Conservation (phyloP, 2,888 invertebrate species). For the Pyrocoelia pectoralis region DNA sequence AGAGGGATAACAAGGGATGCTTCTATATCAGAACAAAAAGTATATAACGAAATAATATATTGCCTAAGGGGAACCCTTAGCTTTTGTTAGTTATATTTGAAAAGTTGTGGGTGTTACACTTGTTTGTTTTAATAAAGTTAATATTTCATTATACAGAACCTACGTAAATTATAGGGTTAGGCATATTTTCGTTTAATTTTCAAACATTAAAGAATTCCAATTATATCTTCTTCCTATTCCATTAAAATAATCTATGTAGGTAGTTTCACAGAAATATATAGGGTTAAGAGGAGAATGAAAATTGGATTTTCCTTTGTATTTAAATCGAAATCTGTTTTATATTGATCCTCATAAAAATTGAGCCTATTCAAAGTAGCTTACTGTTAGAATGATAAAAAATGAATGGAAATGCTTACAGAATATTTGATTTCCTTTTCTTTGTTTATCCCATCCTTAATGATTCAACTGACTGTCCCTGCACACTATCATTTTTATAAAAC, state of each 20-base stretch:
- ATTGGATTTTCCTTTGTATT: constrained; percentile 3
- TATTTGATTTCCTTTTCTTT: background rate
- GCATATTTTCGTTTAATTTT: too few relatives aligned
- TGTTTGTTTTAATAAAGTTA: background rate
- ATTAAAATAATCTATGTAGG: background rate
- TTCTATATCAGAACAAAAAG: background rate
- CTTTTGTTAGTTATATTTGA: background rate
- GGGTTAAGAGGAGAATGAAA: background rate
- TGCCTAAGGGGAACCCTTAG: background rate
- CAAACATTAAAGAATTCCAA: too few relatives aligned
- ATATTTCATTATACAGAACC: background rate
- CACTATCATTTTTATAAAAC: constrained; percentile 13
- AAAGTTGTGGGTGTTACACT: background rate
- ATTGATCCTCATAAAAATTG: background rate
- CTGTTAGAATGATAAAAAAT: background rate
- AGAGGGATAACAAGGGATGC: background rate
- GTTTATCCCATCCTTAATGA: constrained; percentile 6
- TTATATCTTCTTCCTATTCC: too few relatives aligned
- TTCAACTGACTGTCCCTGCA: constrained; percentile 3
- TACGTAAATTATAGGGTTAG: background rate
- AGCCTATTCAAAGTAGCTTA: too few relatives aligned
- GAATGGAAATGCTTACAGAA: background rate
- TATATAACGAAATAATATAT: background rate
- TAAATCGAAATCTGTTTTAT: constrained; percentile 8
- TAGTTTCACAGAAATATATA: background rate